These are phyloP conservation scores for Charanyca ferruginea DNA, from an alignment of 2,888 invertebrate genomes.

Conservation along the genomic window DNA sequence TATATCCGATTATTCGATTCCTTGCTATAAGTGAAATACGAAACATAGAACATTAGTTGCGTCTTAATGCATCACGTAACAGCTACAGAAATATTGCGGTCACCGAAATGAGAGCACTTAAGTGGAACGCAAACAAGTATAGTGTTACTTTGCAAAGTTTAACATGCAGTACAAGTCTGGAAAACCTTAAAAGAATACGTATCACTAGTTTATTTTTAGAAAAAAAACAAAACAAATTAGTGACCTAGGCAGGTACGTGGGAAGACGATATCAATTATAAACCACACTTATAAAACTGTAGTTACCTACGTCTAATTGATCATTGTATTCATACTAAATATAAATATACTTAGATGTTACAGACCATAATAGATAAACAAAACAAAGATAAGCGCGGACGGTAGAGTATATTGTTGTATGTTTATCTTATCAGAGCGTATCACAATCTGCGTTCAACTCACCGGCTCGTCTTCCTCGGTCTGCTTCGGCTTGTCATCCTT, in stretches of 20 bases:
- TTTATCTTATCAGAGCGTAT: constrained; percentile 70
- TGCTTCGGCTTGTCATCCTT: constrained; percentile 91
- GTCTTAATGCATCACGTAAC: constrained; percentile 37
- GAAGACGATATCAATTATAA: constrained; percentile 20
- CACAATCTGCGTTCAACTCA: constrained; percentile 74
- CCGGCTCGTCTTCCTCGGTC: constrained; percentile 90
- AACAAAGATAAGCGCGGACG: constrained; percentile 64
- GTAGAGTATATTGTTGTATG: constrained; percentile 64
- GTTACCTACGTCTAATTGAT: constrained; percentile 51
- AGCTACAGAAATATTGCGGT: constrained; percentile 43
- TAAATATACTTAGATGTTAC: constrained; percentile 58
- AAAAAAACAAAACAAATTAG: neutral
- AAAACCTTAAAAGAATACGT: constrained; percentile 18
- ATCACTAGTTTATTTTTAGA: neutral
- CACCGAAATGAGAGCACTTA: constrained; percentile 47
- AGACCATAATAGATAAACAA: constrained; percentile 65
- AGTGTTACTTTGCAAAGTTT: constrained; percentile 31
- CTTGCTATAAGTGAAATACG: constrained; percentile 10
- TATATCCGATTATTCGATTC: too few relatives aligned
- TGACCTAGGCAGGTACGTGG: constrained; percentile 1
- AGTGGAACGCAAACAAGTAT: constrained; percentile 42
- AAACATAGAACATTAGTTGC: constrained; percentile 6
- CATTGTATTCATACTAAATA: constrained; percentile 53
- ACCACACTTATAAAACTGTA: constrained; percentile 22
- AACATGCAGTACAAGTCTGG: constrained; percentile 19